Percentiles rank a stretch among this genome's conserved stretches.
Evolutionary conservation across 1,140 invertebrate species (phyloP).

Genomic region (Drosophila erecta): DNA sequence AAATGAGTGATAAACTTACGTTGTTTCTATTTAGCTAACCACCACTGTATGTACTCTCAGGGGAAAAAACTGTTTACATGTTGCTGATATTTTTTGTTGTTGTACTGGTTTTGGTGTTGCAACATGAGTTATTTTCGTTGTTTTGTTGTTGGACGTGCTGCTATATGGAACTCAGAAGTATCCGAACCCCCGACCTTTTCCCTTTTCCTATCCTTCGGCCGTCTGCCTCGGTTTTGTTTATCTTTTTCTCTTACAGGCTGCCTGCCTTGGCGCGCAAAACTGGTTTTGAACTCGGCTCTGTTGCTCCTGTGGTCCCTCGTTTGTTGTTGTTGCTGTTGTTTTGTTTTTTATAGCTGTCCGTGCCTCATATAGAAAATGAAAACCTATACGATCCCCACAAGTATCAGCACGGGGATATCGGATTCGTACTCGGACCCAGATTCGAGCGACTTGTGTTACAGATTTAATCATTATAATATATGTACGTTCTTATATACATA

Average conservation of each 20-base stretch:
- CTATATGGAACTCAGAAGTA: slow-evolving; percentile 42
- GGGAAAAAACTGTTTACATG: slow-evolving; percentile 36
- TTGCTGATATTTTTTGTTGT: slow-evolving; percentile 26
- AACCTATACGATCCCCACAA: slow-evolving; percentile 43
- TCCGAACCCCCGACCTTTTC: slow-evolving; percentile 8
- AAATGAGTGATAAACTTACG: neutral
- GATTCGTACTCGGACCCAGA: slow-evolving; percentile 34
- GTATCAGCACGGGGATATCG: slow-evolving; percentile 36
- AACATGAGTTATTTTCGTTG: slow-evolving; percentile 58
- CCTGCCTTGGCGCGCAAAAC: slow-evolving; percentile 65
- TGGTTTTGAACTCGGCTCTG: slow-evolving; percentile 56
- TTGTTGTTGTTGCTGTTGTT: slow-evolving; percentile 25
- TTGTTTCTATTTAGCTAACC: neutral
- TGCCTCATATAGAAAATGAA: slow-evolving; percentile 64
- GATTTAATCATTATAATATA: slow-evolving; percentile 38
- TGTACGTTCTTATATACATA: too few species aligned
- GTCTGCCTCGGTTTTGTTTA: slow-evolving; percentile 29
- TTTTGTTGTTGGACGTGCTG: slow-evolving; percentile 32
- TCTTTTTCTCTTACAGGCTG: slow-evolving; percentile 16
- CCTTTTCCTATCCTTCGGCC: slow-evolving; percentile 26
- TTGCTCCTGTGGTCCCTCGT: slow-evolving; percentile 38
- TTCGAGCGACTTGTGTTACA: slow-evolving; percentile 42
- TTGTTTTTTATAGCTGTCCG: slow-evolving; percentile 28
- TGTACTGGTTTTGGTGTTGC: slow-evolving; percentile 29
- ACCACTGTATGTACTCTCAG: slow-evolving; percentile 15